Evolutionary conservation across 2,888 invertebrate species (phyloP).

Genomic region (Lamellibrachia columna): DNA sequence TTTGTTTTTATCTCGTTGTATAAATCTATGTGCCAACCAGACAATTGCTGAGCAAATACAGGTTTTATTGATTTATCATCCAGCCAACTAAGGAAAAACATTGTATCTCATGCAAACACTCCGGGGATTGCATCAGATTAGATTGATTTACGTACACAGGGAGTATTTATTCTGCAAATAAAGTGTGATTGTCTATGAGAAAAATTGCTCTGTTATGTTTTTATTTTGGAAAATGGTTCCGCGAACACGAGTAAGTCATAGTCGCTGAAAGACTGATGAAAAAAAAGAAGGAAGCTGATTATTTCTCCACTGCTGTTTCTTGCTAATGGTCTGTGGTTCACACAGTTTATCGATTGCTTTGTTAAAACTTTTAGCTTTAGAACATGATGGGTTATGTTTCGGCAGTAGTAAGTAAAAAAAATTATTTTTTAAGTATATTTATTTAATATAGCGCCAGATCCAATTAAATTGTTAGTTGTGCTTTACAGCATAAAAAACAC

Average conservation of each 20-base stretch:
- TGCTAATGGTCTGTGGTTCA: not conserved
- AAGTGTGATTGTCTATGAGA: not conserved
- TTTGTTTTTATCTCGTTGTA: not conserved
- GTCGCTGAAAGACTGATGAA: not conserved
- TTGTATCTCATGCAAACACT: not conserved
- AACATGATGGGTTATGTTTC: not conserved
- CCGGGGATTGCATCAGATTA: not conserved
- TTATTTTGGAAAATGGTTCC: not conserved
- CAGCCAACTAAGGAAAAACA: not conserved
- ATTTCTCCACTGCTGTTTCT: not conserved
- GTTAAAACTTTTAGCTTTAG: not conserved
- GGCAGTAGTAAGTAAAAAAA: not conserved
- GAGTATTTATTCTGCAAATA: not conserved
- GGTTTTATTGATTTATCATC: conserved; percentile 3
- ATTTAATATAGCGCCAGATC: no score
- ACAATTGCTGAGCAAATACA: not conserved
- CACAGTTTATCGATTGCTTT: not conserved
- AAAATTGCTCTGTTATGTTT: no score
- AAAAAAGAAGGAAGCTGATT: not conserved
- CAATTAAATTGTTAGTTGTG: no score
- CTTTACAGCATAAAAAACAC: no score
- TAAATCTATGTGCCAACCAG: not conserved
- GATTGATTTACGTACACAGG: not conserved
- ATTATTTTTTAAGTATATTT: no score
- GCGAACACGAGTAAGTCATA: not conserved